These are phyloP conservation scores for Drosophila sulfurigaster DNA, from an alignment of 1,140 invertebrate genomes.

Conservation along the genomic window DNA sequence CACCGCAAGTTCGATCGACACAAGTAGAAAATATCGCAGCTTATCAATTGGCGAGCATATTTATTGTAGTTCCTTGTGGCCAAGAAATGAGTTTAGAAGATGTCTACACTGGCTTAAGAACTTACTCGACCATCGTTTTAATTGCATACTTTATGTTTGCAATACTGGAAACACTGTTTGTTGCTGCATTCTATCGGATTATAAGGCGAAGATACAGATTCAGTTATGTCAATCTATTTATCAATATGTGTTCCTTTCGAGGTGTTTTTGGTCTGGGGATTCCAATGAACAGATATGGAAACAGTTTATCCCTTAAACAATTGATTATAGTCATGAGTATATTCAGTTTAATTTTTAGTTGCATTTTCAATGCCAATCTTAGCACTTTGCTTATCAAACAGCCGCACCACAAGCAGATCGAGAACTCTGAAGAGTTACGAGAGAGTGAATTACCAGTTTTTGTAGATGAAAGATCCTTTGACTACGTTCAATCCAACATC, in stretches of 20 bases:
- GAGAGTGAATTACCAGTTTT: slow-evolving; percentile 28
- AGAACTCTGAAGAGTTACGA: slow-evolving; percentile 34
- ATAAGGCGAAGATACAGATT: background rate
- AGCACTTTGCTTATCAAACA: slow-evolving; percentile 44
- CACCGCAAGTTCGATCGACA: background rate
- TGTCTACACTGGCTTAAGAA: background rate
- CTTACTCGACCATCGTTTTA: slow-evolving; percentile 5
- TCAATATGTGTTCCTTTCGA: slow-evolving; percentile 43
- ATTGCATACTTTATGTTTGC: slow-evolving; percentile 28
- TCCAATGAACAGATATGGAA: background rate
- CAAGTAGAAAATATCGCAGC: background rate
- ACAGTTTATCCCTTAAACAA: slow-evolving; percentile 25
- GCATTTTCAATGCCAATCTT: slow-evolving; percentile 39
- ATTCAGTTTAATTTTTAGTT: slow-evolving; percentile 40
- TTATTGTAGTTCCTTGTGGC: slow-evolving; percentile 43
- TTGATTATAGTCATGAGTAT: slow-evolving; percentile 36
- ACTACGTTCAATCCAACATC: background rate
- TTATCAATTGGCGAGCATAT: background rate
- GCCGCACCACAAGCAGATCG: background rate
- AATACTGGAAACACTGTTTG: slow-evolving; percentile 25
- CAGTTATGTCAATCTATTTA: background rate
- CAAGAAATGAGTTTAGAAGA: background rate
- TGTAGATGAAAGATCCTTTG: background rate
- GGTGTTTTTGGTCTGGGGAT: slow-evolving; percentile 42
- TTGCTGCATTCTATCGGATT: slow-evolving; percentile 1